Base-by-base conservation (phyloP, 1,140 invertebrate genomes). In the Drosophila bocki region DNA sequence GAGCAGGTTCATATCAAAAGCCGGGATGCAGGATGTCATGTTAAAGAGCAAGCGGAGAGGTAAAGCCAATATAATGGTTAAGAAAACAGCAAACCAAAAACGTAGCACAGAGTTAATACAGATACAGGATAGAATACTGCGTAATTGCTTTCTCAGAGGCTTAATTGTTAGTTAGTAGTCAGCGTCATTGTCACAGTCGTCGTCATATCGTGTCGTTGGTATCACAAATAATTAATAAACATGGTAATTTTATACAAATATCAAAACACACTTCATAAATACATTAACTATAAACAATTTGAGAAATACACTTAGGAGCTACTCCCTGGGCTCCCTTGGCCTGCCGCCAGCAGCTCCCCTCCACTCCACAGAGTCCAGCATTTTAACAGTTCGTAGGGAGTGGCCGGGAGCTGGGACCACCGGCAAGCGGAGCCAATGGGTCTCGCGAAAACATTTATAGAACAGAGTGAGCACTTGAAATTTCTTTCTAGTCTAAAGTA, bases 191-290 rank as follows among this genome's bases (percentile, higher is more conserved):
- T 42, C 63, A 48, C 37, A 44, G 74, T 65, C 60, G 19, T 26
- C 37, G 26, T 72, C 22, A 12, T 62, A 59, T 51, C 63, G 82
- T n/a, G n/a, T n/a, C n/a, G 29, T 65, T 53, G 61, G 48, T 70
- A 78, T 83, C 57, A 80, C 60, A 88, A 74, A 80, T 54, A 22
- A 77, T 63, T 70, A 80, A 70, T 81, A 71, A 80, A 85, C 74
- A 84, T 53, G 19, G 58, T 75, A 65, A 71, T 85, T 88, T 56
- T 72, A 71, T 78, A 81, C 78, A 90, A 69, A 78, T 64, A 67
- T 78, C 78, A 78, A 81, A 59, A 75, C 50, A 74, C 69, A 74
- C 69, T 50, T 56, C 54, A 84, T 72, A 76, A 63, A 72, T 76
- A 78, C 45, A 71, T 84, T 70, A 56, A 56, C 63, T 80, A 77